Evolutionary conservation across 2,113 vertebrate genomes (phyloP), one percentile per base, ranked within the genome.

Genomic region (Mus pahari): DNA sequence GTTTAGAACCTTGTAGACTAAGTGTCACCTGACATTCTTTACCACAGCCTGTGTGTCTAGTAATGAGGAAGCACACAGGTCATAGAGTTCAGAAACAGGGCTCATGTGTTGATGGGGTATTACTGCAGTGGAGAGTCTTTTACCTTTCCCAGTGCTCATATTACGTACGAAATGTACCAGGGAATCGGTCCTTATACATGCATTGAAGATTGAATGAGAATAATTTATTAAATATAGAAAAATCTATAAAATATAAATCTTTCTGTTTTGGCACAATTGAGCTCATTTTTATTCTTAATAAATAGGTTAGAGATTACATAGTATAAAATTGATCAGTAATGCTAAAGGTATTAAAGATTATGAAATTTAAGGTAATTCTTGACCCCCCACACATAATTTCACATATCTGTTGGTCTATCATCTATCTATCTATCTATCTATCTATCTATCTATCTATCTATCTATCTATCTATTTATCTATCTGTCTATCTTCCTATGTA

Each of bases 31-130:
- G 33, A 50, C 1, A 19, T 55, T 55, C 19, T 55, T 81, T 10
- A 12, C 5, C 10, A 6, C 19, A n/a, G 50, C 9, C 4, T n/a
- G 2, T n/a, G 5, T n/a, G 3, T 4, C 10, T n/a, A n/a, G 12
- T n/a, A 81, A 7, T 55, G 50, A 13, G 50, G 33, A 55, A 19
- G 16, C 31, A 36, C 16, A 20, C 7, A 53, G 17, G 20, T 16
- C 8, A 20, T 79, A 79, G 10, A 19, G 48, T 53, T 55, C 36
- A 20, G 50, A 13, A 81, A n/a, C 19, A 10, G 10, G 28, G 33
- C 10, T 50, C 6, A 4, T 50, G 31, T 78, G 16, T 20, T 79
- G 31, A 79, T 36, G 19, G 75, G 4, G 5, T 3, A 79, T 55
- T 55, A 55, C 4, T 79, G 1, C 17, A 55, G 7, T 53, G 17